phyloP scores from a whole-genome alignment of 2,888 invertebrate genomes.

The Drosophila borborema region DNA sequence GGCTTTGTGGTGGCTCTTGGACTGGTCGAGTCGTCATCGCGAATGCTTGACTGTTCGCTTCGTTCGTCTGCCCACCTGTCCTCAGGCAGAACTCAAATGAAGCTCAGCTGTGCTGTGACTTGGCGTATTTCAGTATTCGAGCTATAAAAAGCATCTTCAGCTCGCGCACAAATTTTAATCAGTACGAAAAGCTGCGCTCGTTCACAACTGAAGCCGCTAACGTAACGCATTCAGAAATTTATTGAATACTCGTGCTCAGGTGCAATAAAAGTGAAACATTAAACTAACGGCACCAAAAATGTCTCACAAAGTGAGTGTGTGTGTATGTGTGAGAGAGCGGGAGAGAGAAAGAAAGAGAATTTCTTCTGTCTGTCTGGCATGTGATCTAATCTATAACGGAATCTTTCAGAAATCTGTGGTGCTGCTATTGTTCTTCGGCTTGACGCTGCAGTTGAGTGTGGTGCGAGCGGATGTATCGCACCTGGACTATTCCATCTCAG shows the following conservation, averaged over 20 bases:
- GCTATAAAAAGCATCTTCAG: conserved; percentile 84
- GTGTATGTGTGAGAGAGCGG: background rate
- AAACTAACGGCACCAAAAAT: conserved; percentile 35
- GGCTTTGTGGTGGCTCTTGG: conserved; percentile 24
- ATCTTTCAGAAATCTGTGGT: conserved; percentile 45
- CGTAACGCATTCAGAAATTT: conserved; percentile 10
- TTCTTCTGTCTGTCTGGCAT: conserved; percentile 4
- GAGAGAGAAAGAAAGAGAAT: too few relatives aligned
- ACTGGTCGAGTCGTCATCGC: conserved; percentile 36
- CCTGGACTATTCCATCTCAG: conserved; percentile 58
- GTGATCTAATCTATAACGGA: conserved; percentile 34
- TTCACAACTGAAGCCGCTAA: conserved; percentile 56
- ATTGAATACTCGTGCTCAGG: conserved; percentile 17
- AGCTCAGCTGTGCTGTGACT: conserved; percentile 36
- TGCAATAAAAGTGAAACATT: conserved; percentile 34
- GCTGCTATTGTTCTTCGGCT: conserved; percentile 14
- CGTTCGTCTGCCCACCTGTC: conserved; percentile 19
- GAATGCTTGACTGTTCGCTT: conserved; percentile 39
- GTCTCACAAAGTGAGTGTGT: conserved; percentile 65
- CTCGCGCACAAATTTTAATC: conserved; percentile 83
- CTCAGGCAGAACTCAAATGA: conserved; percentile 54
- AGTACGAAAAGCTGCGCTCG: conserved; percentile 79
- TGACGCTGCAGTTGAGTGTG: conserved; percentile 38
- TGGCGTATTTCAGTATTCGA: conserved; percentile 5
- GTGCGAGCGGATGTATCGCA: conserved; percentile 62